Percentiles rank a stretch among this genome's conserved stretches.
Conservation (phyloP, 2,888 invertebrate species). For the Diploptera punctata region DNA sequence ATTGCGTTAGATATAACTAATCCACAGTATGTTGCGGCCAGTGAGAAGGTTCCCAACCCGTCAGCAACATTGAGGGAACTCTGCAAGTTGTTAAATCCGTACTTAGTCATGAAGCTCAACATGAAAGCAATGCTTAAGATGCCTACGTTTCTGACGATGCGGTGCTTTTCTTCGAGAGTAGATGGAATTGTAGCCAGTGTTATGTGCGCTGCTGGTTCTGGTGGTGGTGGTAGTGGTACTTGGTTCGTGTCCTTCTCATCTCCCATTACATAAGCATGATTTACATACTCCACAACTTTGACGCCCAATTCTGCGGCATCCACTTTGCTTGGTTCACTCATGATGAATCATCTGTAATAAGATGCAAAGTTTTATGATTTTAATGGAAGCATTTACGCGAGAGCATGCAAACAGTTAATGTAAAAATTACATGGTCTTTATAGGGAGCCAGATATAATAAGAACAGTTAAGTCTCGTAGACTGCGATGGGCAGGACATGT, state of each 20-base stretch:
- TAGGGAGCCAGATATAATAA: too few relatives aligned
- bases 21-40: not conserved
- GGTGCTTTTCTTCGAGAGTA: not conserved
- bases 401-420: not conserved
- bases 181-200: not conserved
- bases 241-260: not conserved
- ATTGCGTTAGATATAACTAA: constrained; percentile 1
- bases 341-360: not conserved
- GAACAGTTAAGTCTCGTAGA: too few relatives aligned
- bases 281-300: not conserved
- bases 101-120: not conserved
- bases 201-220: not conserved
- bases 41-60: not conserved
- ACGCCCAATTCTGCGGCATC: not conserved
- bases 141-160: not conserved
- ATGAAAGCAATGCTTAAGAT: not conserved
- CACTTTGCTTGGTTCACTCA: too few relatives aligned
- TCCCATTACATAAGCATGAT: not conserved
- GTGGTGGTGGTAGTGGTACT: too few relatives aligned
- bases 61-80: not conserved
- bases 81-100: not conserved
- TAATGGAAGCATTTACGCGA: too few relatives aligned
- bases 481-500: too few relatives aligned
- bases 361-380: too few relatives aligned
- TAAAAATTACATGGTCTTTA: too few relatives aligned